Base-by-base conservation (phyloP, 2,113 vertebrate genomes). In the Lepidothrix coronata region DNA sequence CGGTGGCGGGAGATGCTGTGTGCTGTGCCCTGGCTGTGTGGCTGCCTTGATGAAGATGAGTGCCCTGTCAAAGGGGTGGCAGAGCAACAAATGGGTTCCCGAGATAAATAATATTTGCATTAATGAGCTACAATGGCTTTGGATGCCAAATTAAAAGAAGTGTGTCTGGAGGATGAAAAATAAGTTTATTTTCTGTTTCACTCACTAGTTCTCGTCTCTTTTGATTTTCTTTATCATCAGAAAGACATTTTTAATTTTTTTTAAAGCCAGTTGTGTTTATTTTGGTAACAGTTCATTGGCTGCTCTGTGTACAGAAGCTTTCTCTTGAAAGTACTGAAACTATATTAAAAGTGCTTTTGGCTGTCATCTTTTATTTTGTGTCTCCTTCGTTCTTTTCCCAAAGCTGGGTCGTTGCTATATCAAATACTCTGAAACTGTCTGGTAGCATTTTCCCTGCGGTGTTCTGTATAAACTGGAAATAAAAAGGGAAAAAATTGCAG, bases 341-440 rank as follows among this genome's bases (percentile, higher is more conserved):
- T 92, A 86, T 95, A 91, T 93, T 95, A 88, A 89, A 96, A 94
- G 95, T 92, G 88, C 88, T 92, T 96, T 91, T 95, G 94, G 95
- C 95, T 96, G 96, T 95, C 96, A 92, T 93, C 95, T 97, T 97
- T 92, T 91, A 89, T 94, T 95, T 96, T 80, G 57, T 83, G 91
- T 91, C 73, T 84, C 63, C 91, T 95, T 76, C 85, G 1, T 92
- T 88, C 92, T 94, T 95, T 87, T 96, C 94, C 95, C 96, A 94
- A 79, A 96, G 94, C 94, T 95, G 91, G 30, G 62, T 80, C 22
- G 39, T 71, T 92, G 70, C 78, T 72, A 59, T 91, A 96, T 97
- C 93, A 91, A 94, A 93, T 94, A 76, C 92, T 92, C 91, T 83
- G 89, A 91, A 93, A 94, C 88, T 85, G 70, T 94, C 95, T 95